phyloP scores from a whole-genome alignment of 1,140 invertebrate genomes.

The Drosophila biarmipes region DNA sequence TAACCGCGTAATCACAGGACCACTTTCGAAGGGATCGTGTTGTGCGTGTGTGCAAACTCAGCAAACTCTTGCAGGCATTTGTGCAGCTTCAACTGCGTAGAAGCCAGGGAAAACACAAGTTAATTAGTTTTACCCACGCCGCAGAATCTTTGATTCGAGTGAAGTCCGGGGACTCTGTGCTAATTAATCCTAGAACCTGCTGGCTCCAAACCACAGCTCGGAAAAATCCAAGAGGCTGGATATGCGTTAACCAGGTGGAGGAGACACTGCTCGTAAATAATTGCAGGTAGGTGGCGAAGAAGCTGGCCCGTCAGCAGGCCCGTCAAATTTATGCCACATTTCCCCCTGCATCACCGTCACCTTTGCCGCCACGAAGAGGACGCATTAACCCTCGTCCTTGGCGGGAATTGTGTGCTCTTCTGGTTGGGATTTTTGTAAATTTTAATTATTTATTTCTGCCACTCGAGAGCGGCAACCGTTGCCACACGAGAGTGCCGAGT shows the following conservation, averaged over 20 bases:
- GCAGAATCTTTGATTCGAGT: conserved; percentile 37
- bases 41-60: conserved; percentile 45
- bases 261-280: conserved; percentile 68
- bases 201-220: conserved; percentile 4
- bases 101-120: conserved; percentile 39
- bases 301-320: conserved; percentile 50
- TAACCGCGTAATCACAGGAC: conserved; percentile 1
- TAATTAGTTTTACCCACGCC: conserved; percentile 17
- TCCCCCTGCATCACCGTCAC: conserved; percentile 1
- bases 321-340: conserved; percentile 56
- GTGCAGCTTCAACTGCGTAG: conserved; percentile 64
- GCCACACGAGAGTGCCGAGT: conserved; percentile 31
- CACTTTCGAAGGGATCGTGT: conserved; percentile 33
- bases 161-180: conserved; percentile 25
- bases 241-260: conserved; percentile 43
- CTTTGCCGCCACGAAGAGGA: conserved; percentile 1
- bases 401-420: conserved; percentile 37
- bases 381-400: conserved; percentile 45
- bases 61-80: conserved; percentile 27
- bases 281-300: conserved; percentile 68
- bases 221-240: conserved; percentile 15
- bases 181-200: conserved; percentile 47
- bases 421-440: conserved; percentile 13
- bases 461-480: conserved; percentile 38
- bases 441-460: conserved; percentile 43